phyloP scores from a whole-genome alignment of 2,113 vertebrate species.

The Apeltes quadracus region DNA sequence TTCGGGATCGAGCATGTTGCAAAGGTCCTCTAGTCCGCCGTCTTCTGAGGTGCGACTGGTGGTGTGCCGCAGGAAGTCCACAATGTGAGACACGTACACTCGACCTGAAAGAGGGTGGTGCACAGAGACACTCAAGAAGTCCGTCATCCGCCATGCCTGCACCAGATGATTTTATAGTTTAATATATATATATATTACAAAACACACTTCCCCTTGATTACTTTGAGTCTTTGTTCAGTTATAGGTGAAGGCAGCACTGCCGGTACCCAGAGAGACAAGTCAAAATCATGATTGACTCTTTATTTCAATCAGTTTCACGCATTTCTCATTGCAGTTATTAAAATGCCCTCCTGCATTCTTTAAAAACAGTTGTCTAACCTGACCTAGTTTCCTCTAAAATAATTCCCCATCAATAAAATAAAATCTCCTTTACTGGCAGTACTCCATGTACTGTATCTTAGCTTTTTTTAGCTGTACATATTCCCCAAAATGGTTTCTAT shows the following conservation, averaged over 20 bases:
- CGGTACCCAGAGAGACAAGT: constrained; percentile 35
- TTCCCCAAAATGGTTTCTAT: background rate
- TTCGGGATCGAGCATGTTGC: constrained; percentile 89
- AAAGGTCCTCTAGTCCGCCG: constrained; percentile 86
- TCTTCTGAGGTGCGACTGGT: constrained; percentile 84
- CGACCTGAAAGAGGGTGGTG: constrained; percentile 78
- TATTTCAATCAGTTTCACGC: background rate
- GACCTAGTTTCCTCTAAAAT: background rate
- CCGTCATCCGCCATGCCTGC: background rate
- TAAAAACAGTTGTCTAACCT: background rate
- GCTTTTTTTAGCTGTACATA: background rate
- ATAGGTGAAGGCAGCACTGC: constrained; percentile 18
- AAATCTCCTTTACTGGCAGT: background rate
- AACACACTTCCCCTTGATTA: background rate
- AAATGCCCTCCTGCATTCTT: too few species aligned
- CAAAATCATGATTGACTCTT: background rate
- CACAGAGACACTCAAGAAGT: background rate
- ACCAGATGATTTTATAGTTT: background rate
- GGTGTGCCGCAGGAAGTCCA: constrained; percentile 86
- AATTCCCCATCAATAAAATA: background rate
- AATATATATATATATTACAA: background rate
- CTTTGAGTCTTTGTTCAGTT: background rate
- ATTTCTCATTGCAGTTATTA: background rate
- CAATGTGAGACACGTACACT: constrained; percentile 87
- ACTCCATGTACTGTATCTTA: background rate